Evolutionary conservation across 2,797 vertebrate species (phyloP).

Genomic region (Gymnodraco acuticeps): DNA sequence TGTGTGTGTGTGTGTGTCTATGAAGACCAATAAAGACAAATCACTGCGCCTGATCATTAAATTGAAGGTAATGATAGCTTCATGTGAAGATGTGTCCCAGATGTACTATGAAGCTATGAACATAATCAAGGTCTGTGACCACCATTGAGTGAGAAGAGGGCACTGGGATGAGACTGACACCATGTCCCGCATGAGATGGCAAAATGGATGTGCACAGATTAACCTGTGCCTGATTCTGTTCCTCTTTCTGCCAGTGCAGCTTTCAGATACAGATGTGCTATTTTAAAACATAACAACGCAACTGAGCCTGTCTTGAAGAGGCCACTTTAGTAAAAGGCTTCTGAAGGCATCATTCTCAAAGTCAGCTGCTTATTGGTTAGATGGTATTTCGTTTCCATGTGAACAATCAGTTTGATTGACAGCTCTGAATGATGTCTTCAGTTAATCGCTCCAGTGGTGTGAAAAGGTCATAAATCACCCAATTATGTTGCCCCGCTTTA

Average conservation of each 20-base stretch:
- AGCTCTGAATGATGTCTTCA: constrained; percentile 83
- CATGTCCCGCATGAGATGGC: constrained; percentile 32
- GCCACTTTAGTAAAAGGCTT: constrained; percentile 63
- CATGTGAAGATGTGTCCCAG: constrained; percentile 68
- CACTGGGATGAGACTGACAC: constrained; percentile 30
- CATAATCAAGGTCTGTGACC: constrained; percentile 60
- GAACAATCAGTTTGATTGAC: constrained; percentile 84
- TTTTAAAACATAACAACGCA: constrained; percentile 49
- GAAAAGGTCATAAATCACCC: constrained; percentile 86
- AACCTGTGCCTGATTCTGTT: constrained; percentile 21
- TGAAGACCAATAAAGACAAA: constrained; percentile 75
- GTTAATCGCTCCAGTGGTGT: constrained; percentile 84
- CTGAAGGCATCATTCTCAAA: constrained; percentile 59
- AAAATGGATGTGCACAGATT: constrained; percentile 27
- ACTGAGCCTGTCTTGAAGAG: constrained; percentile 54
- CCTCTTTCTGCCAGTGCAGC: constrained; percentile 16
- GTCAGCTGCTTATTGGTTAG: constrained; percentile 63
- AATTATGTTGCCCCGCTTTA: constrained; percentile 79
- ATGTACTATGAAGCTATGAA: constrained; percentile 69
- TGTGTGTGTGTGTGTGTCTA: constrained; percentile 65
- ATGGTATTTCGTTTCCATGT: constrained; percentile 78
- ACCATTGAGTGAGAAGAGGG: constrained; percentile 23
- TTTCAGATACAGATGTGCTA: constrained; percentile 30
- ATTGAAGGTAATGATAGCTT: constrained; percentile 73
- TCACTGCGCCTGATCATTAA: constrained; percentile 73